Evolutionary conservation across 2,888 invertebrate genomes (phyloP).

Genomic region (Hedychridium roseum): DNA sequence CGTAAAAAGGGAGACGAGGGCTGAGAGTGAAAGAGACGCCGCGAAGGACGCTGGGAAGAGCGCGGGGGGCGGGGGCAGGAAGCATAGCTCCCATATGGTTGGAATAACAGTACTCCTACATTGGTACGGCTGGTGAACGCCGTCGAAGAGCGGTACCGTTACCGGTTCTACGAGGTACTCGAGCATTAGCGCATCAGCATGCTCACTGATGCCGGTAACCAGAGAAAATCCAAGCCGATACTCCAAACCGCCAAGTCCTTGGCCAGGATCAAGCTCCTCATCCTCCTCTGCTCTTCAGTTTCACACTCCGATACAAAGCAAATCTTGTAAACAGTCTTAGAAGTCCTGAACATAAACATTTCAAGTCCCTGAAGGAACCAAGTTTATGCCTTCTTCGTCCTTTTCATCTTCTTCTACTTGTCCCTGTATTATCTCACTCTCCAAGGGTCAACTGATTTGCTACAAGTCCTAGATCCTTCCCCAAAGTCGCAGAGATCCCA

Average conservation of each 20-base stretch:
- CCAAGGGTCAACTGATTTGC: too few species aligned
- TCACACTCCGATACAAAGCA: too few species aligned
- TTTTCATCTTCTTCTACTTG: too few species aligned
- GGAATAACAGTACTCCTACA: conserved; percentile 56
- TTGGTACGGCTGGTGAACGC: conserved; percentile 43
- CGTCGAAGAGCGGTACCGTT: conserved; percentile 50
- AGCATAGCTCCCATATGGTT: conserved; percentile 42
- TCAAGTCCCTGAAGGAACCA: too few species aligned
- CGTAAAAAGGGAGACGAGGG: conserved; percentile 1
- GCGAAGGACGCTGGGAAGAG: conserved; percentile 16
- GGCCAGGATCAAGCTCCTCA: too few species aligned
- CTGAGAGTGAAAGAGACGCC: conserved; percentile 8
- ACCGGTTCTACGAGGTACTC: conserved; percentile 45
- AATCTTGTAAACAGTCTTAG: too few species aligned
- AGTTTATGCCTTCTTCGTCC: too few species aligned
- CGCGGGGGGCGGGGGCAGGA: conserved; percentile 12
- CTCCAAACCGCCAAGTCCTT: not conserved
- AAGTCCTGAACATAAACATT: too few species aligned
- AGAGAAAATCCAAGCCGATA: conserved; percentile 3
- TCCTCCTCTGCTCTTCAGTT: too few species aligned
- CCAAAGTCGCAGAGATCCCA: too few species aligned
- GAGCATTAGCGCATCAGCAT: conserved; percentile 22
- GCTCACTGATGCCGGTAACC: conserved; percentile 22
- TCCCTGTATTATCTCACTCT: too few species aligned
- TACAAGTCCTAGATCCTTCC: too few species aligned